Evolutionary conservation across 2,113 vertebrate genomes (phyloP), one percentile per base, ranked within the genome.

Genomic region (Okapia johnstoni): DNA sequence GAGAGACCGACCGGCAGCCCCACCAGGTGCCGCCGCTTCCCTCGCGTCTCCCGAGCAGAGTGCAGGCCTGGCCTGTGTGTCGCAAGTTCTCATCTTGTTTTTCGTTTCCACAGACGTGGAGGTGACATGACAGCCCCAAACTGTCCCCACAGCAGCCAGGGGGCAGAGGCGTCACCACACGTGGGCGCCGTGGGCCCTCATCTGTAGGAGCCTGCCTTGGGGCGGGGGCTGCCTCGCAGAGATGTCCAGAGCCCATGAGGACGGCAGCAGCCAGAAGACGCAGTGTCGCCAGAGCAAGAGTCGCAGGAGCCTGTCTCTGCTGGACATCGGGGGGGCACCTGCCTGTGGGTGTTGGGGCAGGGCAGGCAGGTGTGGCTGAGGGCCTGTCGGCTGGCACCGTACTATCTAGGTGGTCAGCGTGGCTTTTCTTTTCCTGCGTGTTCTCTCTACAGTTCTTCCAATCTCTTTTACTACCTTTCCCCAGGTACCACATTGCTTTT

Each of bases 41-140:
- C 23, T 1, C 83, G 55, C 0, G 0, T 13, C 55, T 77, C 4
- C 19, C 4, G 0, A 13, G 2, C 46, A 26, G 2, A 21, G 73
- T 9, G 48, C 2, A 2, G 48, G 21, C 58, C 50, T 55, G 73
- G 58, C n/a, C 48, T 28, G 11, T 28, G 48, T 6, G 0, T 19
- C 0, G 9, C 16, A 0, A 17, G 48, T n/a, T 52, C 46, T 76
- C 40, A 16, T 48, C 43, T 40, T 14, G 6, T 23, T 48, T 11
- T 15, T 30, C 16, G 0, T 30, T 54, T 40, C 92, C 0, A 2
- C 7, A 28, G 36, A 66, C 1, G 0, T n/a, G 46, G 46, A 36
- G 50, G 50, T 36, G 23, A 63, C 5, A 0, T 16, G 21, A 55
- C 0, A 2, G 48, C 36, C 60, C 61, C 52, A 19, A 13, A 85